These are phyloP conservation scores for Popillia japonica DNA, from an alignment of 1,140 invertebrate species.

Conservation along the genomic window DNA sequence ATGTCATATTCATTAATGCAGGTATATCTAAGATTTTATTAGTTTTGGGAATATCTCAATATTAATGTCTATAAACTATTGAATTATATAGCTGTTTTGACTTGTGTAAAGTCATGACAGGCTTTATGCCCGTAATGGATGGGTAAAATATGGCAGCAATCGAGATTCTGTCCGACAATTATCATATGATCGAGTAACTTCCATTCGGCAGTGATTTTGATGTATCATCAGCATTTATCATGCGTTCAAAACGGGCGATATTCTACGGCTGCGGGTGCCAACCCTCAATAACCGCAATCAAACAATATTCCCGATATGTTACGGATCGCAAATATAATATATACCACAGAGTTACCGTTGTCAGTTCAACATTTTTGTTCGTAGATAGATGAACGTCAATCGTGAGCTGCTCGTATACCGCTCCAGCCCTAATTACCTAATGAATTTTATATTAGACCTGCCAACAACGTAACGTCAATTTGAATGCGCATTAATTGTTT, in stretches of 20 bases:
- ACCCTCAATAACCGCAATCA: neutral
- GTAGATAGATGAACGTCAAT: neutral
- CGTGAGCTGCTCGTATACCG: neutral
- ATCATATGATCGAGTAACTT: neutral
- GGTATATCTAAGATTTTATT: no score
- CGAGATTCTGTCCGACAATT: neutral
- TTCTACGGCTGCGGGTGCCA: neutral
- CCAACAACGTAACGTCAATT: neutral
- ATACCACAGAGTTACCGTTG: neutral
- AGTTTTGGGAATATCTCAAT: no score
- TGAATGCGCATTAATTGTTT: neutral
- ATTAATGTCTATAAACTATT: no score
- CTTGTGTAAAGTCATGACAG: neutral
- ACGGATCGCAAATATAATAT: neutral
- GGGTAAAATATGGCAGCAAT: neutral
- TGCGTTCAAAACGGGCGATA: neutral
- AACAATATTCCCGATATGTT: slow-evolving; percentile 12
- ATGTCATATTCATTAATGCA: no score
- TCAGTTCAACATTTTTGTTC: neutral
- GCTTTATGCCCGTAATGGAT: neutral
- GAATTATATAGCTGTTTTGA: neutral
- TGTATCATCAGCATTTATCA: neutral
- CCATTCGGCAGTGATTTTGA: neutral
- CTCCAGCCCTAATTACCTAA: neutral
- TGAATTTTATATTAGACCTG: neutral